phyloP scores from a whole-genome alignment of 2,113 vertebrate species.

The Heterochromis multidens region DNA sequence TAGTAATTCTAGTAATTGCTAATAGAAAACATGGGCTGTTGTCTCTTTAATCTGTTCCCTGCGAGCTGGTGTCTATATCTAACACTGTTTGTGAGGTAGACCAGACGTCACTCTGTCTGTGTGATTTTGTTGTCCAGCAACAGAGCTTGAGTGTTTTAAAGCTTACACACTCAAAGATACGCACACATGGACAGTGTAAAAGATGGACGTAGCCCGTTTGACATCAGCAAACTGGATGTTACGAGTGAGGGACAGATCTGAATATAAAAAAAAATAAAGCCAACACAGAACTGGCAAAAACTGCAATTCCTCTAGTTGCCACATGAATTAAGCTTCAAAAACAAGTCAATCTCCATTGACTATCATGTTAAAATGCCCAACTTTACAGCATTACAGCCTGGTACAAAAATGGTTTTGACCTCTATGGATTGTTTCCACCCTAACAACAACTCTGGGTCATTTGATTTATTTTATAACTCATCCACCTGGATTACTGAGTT shows the following conservation, averaged over 20 bases:
- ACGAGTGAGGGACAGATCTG: background rate
- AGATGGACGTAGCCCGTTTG: background rate
- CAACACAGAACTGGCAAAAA: too few species aligned
- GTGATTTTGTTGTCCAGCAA: background rate
- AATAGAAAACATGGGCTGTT: background rate
- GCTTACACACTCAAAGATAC: background rate
- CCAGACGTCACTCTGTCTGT: background rate
- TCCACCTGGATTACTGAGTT: background rate
- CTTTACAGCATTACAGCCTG: too few species aligned
- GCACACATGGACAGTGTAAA: background rate
- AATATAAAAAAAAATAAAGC: background rate
- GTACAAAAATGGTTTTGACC: too few species aligned
- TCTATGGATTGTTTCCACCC: too few species aligned
- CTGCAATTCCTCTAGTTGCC: too few species aligned
- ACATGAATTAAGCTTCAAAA: too few species aligned
- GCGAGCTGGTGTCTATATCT: accelerated
- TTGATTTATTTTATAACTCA: background rate
- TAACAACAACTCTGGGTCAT: too few species aligned
- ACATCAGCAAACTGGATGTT: background rate
- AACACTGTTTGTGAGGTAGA: background rate
- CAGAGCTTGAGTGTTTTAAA: background rate
- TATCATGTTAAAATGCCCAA: background rate
- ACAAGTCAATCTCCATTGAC: background rate
- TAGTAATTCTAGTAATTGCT: background rate
- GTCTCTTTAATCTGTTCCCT: background rate